Conservation (phyloP, 2,113 vertebrate species). For the Pionites leucogaster region DNA sequence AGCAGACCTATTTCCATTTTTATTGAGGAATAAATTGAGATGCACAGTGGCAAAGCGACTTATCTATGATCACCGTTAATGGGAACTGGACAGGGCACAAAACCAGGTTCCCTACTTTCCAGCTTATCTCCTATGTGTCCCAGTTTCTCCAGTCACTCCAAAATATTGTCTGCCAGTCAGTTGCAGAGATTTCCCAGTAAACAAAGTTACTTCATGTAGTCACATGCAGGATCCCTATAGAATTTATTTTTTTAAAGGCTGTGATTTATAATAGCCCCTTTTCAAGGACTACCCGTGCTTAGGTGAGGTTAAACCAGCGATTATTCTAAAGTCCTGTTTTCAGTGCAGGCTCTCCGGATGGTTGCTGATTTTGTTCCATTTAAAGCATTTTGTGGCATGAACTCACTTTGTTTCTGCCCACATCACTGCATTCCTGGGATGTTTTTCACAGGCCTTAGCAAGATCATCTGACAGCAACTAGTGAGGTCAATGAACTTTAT, state of each 20-base stretch:
- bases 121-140: background rate
- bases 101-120: background rate
- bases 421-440: constrained; percentile 96
- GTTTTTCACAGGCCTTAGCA: constrained; percentile 86
- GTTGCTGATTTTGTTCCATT: constrained; percentile 83
- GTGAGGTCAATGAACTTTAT: constrained; percentile 90
- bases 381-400: constrained; percentile 83
- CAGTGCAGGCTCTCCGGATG: constrained; percentile 72
- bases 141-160: constrained; percentile 42
- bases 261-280: constrained; percentile 57
- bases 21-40: constrained; percentile 25
- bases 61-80: background rate
- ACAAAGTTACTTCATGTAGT: constrained; percentile 47
- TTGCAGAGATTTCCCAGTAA: constrained; percentile 49
- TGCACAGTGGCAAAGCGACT: accelerated
- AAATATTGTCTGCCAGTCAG: constrained; percentile 42
- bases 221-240: constrained; percentile 49
- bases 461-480: constrained; percentile 93
- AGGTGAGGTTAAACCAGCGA: constrained; percentile 70
- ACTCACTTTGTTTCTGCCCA: constrained; percentile 89
- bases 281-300: constrained; percentile 57
- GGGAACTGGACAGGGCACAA: background rate
- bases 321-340: constrained; percentile 61
- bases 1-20: constrained; percentile 42
- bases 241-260: constrained; percentile 33